Percentiles rank a stretch among this genome's conserved stretches.
phyloP scores from a whole-genome alignment of 1,140 invertebrate genomes.

The Parapsyche elsis region DNA sequence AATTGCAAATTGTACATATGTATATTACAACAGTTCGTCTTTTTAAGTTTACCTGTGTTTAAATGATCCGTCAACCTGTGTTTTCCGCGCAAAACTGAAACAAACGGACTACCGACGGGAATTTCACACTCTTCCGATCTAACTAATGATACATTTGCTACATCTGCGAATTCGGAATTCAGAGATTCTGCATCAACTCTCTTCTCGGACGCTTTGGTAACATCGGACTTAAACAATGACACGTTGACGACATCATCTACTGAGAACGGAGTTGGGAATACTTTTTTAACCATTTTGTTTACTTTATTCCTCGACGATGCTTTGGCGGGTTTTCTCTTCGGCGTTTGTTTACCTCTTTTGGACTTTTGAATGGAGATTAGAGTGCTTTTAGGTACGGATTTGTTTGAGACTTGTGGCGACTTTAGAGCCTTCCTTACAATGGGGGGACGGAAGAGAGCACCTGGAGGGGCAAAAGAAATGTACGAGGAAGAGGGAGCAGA shows the following conservation, averaged over 20 bases:
- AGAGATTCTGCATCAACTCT: background rate
- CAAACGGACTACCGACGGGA: slow-evolving; percentile 58
- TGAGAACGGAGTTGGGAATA: background rate
- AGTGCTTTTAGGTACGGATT: background rate
- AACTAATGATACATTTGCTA: background rate
- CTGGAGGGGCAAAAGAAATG: slow-evolving; percentile 57
- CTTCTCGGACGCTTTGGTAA: background rate
- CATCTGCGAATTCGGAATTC: background rate
- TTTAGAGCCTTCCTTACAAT: background rate
- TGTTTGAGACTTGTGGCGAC: background rate
- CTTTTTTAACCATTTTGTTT: background rate
- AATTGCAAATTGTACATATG: no score
- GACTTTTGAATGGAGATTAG: background rate
- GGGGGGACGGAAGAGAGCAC: slow-evolving; percentile 58
- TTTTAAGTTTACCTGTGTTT: slow-evolving; percentile 25
- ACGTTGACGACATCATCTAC: no score
- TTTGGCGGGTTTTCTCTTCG: slow-evolving; percentile 16
- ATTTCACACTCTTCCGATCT: background rate
- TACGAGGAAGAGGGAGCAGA: background rate
- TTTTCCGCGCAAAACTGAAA: slow-evolving; percentile 63
- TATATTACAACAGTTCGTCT: no score
- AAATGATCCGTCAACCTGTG: slow-evolving; percentile 60
- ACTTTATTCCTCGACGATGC: background rate
- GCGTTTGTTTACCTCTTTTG: background rate
- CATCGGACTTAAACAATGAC: background rate